phyloP scores from a whole-genome alignment of 1,140 invertebrate genomes.

The Cotesia vestalis region DNA sequence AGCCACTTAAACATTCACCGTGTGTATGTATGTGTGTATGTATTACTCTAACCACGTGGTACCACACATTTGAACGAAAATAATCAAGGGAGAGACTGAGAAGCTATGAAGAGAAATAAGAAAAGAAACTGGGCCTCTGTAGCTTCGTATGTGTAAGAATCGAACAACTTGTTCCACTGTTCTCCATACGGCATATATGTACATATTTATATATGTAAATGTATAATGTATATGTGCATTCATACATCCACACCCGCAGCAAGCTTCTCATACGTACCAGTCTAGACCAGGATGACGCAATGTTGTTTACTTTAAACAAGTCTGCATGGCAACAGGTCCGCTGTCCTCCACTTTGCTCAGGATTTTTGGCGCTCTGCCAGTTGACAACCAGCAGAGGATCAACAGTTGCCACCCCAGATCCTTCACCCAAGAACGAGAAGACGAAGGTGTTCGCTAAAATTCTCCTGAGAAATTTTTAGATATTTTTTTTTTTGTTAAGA shows the following conservation, averaged over 20 bases:
- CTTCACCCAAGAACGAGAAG: too few species aligned
- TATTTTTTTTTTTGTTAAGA: too few species aligned
- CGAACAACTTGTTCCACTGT: slow-evolving; percentile 14
- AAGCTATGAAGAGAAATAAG: background rate
- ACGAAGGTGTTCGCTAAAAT: too few species aligned
- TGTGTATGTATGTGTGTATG: too few species aligned
- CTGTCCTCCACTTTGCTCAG: background rate
- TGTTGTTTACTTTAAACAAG: slow-evolving; percentile 25
- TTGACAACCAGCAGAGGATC: background rate
- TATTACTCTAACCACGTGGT: too few species aligned
- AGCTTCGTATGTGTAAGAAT: background rate
- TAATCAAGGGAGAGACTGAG: too few species aligned
- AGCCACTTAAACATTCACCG: too few species aligned
- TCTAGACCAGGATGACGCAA: slow-evolving; percentile 24
- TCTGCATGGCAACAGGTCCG: slow-evolving; percentile 24
- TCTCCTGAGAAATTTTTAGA: too few species aligned
- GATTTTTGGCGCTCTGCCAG: background rate
- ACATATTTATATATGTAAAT: too few species aligned
- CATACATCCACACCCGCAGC: too few species aligned
- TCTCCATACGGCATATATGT: background rate
- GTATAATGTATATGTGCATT: too few species aligned
- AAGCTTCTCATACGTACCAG: slow-evolving; percentile 12
- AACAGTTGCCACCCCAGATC: too few species aligned
- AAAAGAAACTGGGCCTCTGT: background rate
- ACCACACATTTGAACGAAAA: background rate